A percentile compares a stretch with the other conserved stretches of the same genome.
Evolutionary conservation across 2,888 invertebrate genomes (phyloP).

Genomic region (Athalia circularis): DNA sequence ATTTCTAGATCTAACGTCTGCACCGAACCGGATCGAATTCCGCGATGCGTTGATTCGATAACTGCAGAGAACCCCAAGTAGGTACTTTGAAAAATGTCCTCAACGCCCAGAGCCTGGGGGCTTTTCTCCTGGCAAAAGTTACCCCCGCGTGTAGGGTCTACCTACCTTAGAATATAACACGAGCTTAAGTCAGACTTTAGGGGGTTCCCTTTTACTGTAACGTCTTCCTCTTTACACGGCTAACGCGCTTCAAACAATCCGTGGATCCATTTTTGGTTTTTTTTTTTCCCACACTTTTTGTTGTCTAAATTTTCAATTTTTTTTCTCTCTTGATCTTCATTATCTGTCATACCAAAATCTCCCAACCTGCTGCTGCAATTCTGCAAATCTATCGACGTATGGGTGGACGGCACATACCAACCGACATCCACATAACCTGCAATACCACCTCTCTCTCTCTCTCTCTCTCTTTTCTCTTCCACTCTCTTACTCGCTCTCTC

Average conservation of each 20-base stretch:
- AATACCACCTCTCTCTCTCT: too few relatives aligned
- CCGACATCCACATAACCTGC: too few relatives aligned
- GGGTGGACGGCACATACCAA: too few relatives aligned
- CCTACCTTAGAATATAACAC: neutral
- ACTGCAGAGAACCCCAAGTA: neutral
- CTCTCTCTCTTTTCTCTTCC: too few relatives aligned
- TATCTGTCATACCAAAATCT: too few relatives aligned
- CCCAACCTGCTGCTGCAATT: too few relatives aligned
- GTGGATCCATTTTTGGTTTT: neutral
- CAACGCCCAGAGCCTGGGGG: slow-evolving; percentile 1
- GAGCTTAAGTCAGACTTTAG: too few relatives aligned
- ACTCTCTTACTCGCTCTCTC: neutral
- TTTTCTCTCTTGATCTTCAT: too few relatives aligned
- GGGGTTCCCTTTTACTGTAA: neutral
- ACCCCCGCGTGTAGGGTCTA: neutral
- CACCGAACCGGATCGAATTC: slow-evolving; percentile 27
- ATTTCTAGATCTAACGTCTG: slow-evolving; percentile 29
- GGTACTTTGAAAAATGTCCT: neutral
- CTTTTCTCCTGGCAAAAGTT: neutral
- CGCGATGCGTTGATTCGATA: slow-evolving; percentile 41
- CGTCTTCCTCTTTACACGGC: neutral
- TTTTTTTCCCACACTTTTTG: too few relatives aligned
- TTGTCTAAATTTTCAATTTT: too few relatives aligned
- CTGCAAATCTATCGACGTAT: too few relatives aligned
- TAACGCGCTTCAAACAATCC: neutral